Conservation (phyloP, 2,113 vertebrate genomes). For the Sceloporus tristichus region DNA sequence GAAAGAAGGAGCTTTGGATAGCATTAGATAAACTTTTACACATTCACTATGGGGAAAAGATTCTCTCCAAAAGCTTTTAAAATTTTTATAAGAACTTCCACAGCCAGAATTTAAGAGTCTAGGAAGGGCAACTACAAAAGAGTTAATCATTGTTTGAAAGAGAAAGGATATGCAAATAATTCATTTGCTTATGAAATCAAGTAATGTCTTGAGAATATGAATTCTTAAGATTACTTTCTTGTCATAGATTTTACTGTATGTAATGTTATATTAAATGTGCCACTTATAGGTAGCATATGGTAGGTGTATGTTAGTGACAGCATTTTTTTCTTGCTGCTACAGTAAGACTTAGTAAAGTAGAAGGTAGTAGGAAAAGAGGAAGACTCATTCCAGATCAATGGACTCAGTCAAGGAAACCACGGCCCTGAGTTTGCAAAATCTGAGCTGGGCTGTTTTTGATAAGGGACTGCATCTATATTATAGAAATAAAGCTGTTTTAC, state of each 20-base stretch:
- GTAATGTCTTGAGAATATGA: constrained; percentile 27
- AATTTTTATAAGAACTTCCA: not conserved
- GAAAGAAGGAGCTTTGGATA: not conserved
- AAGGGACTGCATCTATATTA: too few relatives aligned
- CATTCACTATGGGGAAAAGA: not conserved
- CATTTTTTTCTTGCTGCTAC: not conserved
- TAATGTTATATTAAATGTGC: not conserved
- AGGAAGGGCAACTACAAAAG: not conserved
- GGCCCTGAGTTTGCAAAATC: too few relatives aligned
- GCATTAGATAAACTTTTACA: constrained; percentile 28
- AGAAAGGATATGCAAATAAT: constrained; percentile 25
- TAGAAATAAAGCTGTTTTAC: too few relatives aligned
- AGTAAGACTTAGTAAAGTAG: not conserved
- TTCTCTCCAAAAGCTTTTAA: not conserved
- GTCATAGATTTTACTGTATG: not conserved
- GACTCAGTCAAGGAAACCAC: too few relatives aligned
- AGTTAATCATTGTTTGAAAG: constrained; percentile 34
- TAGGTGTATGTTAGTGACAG: not conserved
- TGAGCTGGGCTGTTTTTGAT: too few relatives aligned
- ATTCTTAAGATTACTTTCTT: constrained; percentile 6
- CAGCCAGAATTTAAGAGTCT: constrained; percentile 17
- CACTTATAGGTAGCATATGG: not conserved
- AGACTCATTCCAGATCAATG: too few relatives aligned
- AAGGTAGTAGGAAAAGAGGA: too few relatives aligned
- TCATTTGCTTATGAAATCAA: constrained; percentile 43